These are phyloP conservation scores for Hemibagrus wyckioides DNA, from an alignment of 2,113 vertebrate genomes.

Conservation along the genomic window DNA sequence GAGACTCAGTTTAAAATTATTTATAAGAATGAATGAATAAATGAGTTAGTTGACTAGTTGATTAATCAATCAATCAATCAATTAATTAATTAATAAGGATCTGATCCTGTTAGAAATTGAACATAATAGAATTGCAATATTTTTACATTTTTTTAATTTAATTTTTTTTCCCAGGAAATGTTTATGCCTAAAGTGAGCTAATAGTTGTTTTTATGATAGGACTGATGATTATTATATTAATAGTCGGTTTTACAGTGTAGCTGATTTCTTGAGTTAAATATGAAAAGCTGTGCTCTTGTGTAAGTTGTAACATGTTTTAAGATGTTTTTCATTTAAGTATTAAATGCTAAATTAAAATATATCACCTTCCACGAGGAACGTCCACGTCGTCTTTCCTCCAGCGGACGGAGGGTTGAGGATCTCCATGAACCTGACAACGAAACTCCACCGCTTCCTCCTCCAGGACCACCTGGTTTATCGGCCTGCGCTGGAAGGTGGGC, in stretches of 20 bases:
- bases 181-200: not conserved
- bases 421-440: conserved; percentile 94
- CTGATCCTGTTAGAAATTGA: too few species aligned
- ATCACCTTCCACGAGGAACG: conserved; percentile 89
- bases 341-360: not conserved
- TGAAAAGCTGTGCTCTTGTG: too few species aligned
- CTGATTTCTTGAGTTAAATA: too few species aligned
- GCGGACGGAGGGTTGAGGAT: conserved; percentile 90
- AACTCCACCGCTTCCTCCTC: conserved; percentile 95
- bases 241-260: not conserved
- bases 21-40: too few species aligned
- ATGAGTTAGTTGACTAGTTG: too few species aligned
- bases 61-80: too few species aligned
- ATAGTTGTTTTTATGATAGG: not conserved
- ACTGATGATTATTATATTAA: not conserved
- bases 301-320: too few species aligned
- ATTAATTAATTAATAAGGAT: too few species aligned
- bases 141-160: too few species aligned
- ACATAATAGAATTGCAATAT: too few species aligned
- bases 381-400: conserved; percentile 96
- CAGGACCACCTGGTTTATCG: conserved; percentile 97
- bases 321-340: not conserved
- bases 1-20: too few species aligned
- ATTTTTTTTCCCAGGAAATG: too few species aligned
- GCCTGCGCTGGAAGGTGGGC: conserved; percentile 90